Evolutionary conservation across 2,113 vertebrate species (phyloP).

Genomic region (Microcebus ravelobensis): DNA sequence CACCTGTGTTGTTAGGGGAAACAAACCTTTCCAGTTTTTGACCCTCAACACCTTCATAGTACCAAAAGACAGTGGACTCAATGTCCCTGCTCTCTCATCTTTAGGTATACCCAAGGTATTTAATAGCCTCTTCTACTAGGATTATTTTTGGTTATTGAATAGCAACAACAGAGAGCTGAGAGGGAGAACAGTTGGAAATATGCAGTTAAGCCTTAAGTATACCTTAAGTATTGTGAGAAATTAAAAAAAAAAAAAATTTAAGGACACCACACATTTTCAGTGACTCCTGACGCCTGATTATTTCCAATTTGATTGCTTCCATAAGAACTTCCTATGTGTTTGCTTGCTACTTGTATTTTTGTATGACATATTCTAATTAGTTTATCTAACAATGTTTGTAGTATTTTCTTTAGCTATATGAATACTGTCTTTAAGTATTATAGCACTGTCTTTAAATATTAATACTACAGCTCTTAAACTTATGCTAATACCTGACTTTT

Average conservation of each 20-base stretch:
- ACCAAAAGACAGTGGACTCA: background rate
- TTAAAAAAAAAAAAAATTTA: background rate
- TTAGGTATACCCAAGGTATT: background rate
- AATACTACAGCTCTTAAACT: background rate
- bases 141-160: background rate
- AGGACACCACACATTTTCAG: background rate
- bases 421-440: background rate
- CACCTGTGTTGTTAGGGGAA: background rate
- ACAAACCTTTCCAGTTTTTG: background rate
- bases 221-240: background rate
- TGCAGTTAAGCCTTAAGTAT: background rate
- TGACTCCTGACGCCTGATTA: background rate
- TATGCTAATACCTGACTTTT: background rate
- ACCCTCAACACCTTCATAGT: background rate
- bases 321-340: background rate
- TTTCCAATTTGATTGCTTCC: background rate
- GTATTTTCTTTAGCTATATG: background rate
- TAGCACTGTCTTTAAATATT: background rate
- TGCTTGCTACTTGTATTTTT: background rate
- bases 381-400: background rate
- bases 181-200: background rate
- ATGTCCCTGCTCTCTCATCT: background rate
- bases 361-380: background rate
- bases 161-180: background rate
- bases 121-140: background rate